Conservation (phyloP, 1,140 invertebrate genomes). For the Drosophila funebris region DNA sequence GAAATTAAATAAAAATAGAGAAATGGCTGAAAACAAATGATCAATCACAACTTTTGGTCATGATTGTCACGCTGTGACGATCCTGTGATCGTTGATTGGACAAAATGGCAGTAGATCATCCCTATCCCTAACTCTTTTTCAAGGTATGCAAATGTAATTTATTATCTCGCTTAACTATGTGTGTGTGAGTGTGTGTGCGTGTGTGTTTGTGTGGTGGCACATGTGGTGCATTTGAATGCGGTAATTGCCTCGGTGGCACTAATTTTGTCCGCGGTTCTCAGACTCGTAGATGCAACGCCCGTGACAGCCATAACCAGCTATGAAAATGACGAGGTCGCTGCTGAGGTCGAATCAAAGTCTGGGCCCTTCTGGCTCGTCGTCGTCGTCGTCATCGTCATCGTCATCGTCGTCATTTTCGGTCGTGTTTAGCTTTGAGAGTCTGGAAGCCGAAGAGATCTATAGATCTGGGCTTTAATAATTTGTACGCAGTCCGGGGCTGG, state of each 20-base stretch:
- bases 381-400: not conserved
- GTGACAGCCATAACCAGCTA: conserved; percentile 56
- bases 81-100: conserved; percentile 29
- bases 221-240: conserved; percentile 33
- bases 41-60: conserved; percentile 13
- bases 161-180: conserved; percentile 4
- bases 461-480: conserved; percentile 31
- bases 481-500: conserved; percentile 54
- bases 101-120: conserved; percentile 11
- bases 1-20: not conserved
- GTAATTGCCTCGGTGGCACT: conserved; percentile 36
- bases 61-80: conserved; percentile 29
- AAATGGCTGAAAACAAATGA: conserved; percentile 1
- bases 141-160: conserved; percentile 33
- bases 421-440: too few species aligned
- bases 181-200: not conserved
- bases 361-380: conserved; percentile 13
- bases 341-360: not conserved
- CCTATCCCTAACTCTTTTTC: not conserved
- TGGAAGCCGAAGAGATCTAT: not conserved
- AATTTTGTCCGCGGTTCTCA: conserved; percentile 40
- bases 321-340: conserved; percentile 43
- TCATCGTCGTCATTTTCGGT: not conserved
- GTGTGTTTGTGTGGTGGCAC: not conserved
- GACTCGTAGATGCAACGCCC: conserved; percentile 23